A percentile compares a stretch with the other conserved stretches of the same genome.
Conservation (phyloP, 1,140 invertebrate genomes). For the Ectropis grisescens region DNA sequence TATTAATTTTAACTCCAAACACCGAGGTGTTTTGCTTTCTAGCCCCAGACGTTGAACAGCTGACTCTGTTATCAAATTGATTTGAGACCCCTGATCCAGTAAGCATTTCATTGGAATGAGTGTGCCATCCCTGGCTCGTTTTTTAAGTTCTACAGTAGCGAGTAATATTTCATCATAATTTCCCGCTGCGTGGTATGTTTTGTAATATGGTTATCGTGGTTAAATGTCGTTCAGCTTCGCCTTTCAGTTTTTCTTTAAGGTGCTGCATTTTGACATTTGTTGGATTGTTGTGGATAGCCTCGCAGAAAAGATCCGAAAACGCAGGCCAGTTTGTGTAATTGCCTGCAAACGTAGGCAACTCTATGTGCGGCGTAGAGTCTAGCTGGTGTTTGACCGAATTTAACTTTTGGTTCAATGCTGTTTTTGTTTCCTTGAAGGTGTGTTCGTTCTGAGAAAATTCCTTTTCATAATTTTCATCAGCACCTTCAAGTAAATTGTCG, state of each 20-base stretch:
- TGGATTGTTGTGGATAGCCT: constrained; percentile 5
- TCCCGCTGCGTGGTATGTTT: too few relatives aligned
- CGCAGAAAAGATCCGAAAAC: constrained; percentile 5
- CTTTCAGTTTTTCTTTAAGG: constrained; percentile 9
- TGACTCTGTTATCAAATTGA: constrained; percentile 15
- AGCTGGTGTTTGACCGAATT: constrained; percentile 2
- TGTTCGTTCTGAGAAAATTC: not conserved
- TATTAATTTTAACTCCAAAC: constrained; percentile 4
- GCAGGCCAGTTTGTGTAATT: constrained; percentile 6
- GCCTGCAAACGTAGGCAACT: constrained; percentile 4
- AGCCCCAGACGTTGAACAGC: constrained; percentile 12
- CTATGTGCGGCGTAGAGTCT: constrained; percentile 2
- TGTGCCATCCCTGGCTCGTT: constrained; percentile 6
- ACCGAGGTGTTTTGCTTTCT: constrained; percentile 7
- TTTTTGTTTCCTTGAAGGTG: constrained; percentile 1
- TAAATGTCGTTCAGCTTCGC: constrained; percentile 16
- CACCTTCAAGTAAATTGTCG: constrained; percentile 4
- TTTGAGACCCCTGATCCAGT: constrained; percentile 16
- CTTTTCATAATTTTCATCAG: constrained; percentile 1
- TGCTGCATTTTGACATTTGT: constrained; percentile 6
- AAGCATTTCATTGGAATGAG: constrained; percentile 10
- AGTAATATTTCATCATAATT: not conserved
- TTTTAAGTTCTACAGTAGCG: not conserved
- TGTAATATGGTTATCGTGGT: too few relatives aligned
- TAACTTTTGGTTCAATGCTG: constrained; percentile 2